These are phyloP conservation scores for Drosophila melanogaster DNA, from an alignment of 1,140 invertebrate species.

Conservation along the genomic window DNA sequence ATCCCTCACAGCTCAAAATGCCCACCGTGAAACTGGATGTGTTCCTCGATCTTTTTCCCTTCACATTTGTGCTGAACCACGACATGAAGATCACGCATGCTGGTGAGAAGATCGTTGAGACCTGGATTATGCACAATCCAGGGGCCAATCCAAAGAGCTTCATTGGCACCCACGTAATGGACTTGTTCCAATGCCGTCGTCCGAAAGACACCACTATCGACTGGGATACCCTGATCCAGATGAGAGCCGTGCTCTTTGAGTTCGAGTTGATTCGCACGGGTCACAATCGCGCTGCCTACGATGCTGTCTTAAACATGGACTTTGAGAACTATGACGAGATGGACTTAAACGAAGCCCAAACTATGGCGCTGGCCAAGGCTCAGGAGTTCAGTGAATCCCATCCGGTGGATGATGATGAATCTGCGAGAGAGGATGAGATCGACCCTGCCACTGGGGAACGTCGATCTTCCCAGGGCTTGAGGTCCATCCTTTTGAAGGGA, in stretches of 20 bases:
- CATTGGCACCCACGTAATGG: constrained; percentile 87
- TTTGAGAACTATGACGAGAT: constrained; percentile 77
- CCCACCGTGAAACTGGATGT: constrained; percentile 88
- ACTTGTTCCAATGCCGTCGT: constrained; percentile 89
- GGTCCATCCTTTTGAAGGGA: constrained; percentile 91
- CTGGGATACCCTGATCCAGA: constrained; percentile 89
- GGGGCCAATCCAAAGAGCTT: constrained; percentile 84
- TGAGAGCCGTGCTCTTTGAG: constrained; percentile 91
- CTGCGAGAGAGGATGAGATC: constrained; percentile 44
- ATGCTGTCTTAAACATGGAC: constrained; percentile 72
- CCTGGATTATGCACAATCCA: constrained; percentile 88
- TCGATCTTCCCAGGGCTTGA: constrained; percentile 89
- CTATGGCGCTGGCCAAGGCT: constrained; percentile 51
- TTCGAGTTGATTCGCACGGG: constrained; percentile 88
- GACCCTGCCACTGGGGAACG: constrained; percentile 84
- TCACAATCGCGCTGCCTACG: constrained; percentile 69
- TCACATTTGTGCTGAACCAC: constrained; percentile 84
- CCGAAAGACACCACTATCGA: constrained; percentile 90
- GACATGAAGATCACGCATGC: constrained; percentile 80
- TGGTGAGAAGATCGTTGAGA: constrained; percentile 90
- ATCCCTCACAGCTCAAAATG: constrained; percentile 86
- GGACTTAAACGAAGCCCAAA: constrained; percentile 70
- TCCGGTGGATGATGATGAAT: constrained; percentile 31
- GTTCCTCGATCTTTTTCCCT: constrained; percentile 91
- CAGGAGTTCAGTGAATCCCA: constrained; percentile 57